Evolutionary conservation across 2,797 vertebrate genomes (phyloP).

Genomic region (Syngnathus acus): DNA sequence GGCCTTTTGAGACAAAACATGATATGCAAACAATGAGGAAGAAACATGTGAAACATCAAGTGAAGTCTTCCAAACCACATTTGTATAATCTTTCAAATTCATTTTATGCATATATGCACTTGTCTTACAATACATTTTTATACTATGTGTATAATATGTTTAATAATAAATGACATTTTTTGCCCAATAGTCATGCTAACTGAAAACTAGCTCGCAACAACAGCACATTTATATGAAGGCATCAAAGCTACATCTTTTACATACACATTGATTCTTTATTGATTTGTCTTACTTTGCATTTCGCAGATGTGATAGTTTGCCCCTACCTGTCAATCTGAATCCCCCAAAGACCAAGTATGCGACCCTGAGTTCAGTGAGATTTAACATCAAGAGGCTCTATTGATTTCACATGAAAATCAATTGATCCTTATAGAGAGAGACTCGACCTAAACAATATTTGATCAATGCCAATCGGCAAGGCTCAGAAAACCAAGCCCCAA

Average conservation of each 20-base stretch:
- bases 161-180: no score
- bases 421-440: constrained; percentile 12
- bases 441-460: constrained; percentile 26
- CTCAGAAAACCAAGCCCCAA: background rate
- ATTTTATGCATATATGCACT: background rate
- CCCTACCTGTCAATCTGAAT: constrained; percentile 15
- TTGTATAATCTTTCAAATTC: constrained; percentile 21
- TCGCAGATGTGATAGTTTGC: constrained; percentile 23
- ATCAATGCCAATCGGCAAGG: constrained; percentile 35
- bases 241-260: constrained; percentile 3
- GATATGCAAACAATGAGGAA: constrained; percentile 27
- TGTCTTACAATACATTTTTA: no score
- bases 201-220: background rate
- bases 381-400: constrained; percentile 38
- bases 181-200: no score
- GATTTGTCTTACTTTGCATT: constrained; percentile 43
- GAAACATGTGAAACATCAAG: constrained; percentile 24
- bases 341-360: constrained; percentile 24
- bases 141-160: no score
- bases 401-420: constrained; percentile 44
- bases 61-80: constrained; percentile 49
- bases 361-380: constrained; percentile 16
- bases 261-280: constrained; percentile 32
- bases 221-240: background rate
- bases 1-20: constrained; percentile 29